Evolutionary conservation across 2,888 invertebrate species (phyloP).

Genomic region (Sphinx pinastri): DNA sequence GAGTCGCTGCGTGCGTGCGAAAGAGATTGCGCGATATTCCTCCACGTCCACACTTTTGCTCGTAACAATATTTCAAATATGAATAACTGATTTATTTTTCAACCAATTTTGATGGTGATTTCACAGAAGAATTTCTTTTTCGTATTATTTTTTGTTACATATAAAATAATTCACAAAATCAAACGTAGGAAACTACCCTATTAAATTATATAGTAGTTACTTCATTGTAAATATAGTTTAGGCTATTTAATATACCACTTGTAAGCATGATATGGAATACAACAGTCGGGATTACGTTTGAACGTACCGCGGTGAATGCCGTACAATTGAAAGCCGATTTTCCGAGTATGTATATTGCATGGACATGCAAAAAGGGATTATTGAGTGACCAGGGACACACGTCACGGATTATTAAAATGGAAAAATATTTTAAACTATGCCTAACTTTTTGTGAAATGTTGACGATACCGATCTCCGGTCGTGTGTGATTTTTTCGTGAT

Average conservation of each 20-base stretch:
- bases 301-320: background rate
- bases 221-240: background rate
- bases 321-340: conserved; percentile 2
- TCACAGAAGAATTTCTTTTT: too few relatives aligned
- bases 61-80: too few relatives aligned
- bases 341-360: background rate
- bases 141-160: too few relatives aligned
- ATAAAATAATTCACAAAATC: too few relatives aligned
- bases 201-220: too few relatives aligned
- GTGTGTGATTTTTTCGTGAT: too few relatives aligned
- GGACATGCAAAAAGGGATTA: conserved; percentile 5
- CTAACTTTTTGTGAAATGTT: background rate
- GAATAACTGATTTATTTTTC: too few relatives aligned
- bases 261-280: background rate
- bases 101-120: too few relatives aligned
- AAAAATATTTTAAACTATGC: background rate
- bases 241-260: background rate
- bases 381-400: conserved; percentile 20
- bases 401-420: conserved; percentile 14
- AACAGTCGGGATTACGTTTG: background rate
- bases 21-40: too few relatives aligned
- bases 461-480: background rate
- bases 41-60: too few relatives aligned
- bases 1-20: too few relatives aligned
- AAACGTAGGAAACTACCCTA: too few relatives aligned